Base-by-base conservation (phyloP, 1,140 invertebrate genomes). In the Drosophila takahashii region DNA sequence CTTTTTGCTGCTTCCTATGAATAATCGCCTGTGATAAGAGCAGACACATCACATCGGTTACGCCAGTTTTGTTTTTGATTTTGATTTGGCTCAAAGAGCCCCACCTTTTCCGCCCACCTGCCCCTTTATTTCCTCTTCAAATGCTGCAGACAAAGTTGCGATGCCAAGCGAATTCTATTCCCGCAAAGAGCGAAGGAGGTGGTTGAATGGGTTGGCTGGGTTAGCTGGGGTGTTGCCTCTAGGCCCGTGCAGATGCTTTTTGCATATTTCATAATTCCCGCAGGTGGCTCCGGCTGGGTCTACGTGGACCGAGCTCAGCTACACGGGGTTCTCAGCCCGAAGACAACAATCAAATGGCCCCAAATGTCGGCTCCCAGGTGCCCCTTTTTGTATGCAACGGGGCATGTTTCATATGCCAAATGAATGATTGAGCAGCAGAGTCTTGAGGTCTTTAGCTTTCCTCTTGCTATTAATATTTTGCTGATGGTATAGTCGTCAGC, bases 181-280 rank as follows among this genome's bases (percentile, higher is more conserved):
- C 75, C 66, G 58, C 34, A 56, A 48, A 62, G 51, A 13, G 18
- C 36, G 48, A 10, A 69, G 48, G 45, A 51, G 59, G 45, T 67
- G 45, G 36, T n/a, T 37, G n/a, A n/a, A n/a, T n/a, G 37, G n/a
- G 13, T 3, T 39, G 16, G n/a, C 5, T 44, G 42, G 62, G 15
- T 29, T 66, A 56, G 41, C 26, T 15, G 54, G 10, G 15, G n/a
- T 9, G 64, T 3, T 61, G 65, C 50, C 65, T 72, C 27, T 57
- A 69, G 74, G 62, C 62, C 56, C 73, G 39, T 39, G 47, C 62
- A 60, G 50, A 69, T 77, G 72, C 62, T 77, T 87, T 87, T 79
- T 80, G 84, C 83, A 87, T 87, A 89, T 83, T 87, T 89, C 83
- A 87, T 87, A 89, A 89, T 53, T 89, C 83, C 83, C 79, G 60